Evolutionary conservation across 2,797 vertebrate genomes (phyloP).

Genomic region (Cossypha dichroa): DNA sequence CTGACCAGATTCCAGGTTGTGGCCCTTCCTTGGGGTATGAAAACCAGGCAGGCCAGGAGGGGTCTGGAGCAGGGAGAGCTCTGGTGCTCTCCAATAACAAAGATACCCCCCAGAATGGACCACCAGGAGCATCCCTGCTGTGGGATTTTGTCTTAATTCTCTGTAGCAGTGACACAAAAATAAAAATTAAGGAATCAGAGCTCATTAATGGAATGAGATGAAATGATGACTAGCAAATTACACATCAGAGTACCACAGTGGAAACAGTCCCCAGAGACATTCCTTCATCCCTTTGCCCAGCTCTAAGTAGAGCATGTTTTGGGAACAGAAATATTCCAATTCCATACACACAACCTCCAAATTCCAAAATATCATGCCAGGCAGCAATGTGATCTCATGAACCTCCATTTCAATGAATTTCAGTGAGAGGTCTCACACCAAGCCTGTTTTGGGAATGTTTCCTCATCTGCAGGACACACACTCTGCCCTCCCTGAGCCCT

Average conservation of each 20-base stretch:
- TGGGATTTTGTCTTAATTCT: background rate
- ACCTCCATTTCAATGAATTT: background rate
- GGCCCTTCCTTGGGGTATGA: background rate
- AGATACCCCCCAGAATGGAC: background rate
- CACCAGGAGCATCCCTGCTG: background rate
- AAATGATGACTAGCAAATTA: background rate
- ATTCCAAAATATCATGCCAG: background rate
- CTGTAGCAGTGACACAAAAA: background rate
- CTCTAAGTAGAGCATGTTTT: background rate
- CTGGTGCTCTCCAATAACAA: background rate
- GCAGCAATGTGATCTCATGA: background rate
- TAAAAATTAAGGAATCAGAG: background rate
- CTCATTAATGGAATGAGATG: background rate
- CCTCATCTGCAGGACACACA: background rate
- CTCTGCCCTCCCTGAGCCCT: background rate
- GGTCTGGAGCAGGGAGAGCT: background rate
- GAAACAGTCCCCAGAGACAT: background rate
- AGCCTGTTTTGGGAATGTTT: background rate
- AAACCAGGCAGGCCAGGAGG: background rate
- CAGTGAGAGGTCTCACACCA: background rate
- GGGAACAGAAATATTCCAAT: background rate
- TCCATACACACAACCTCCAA: background rate
- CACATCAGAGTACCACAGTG: background rate
- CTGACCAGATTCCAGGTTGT: background rate
- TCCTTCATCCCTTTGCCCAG: background rate